These are phyloP conservation scores for Metopia argyrocephala DNA, from an alignment of 2,888 invertebrate genomes.

Conservation along the genomic window DNA sequence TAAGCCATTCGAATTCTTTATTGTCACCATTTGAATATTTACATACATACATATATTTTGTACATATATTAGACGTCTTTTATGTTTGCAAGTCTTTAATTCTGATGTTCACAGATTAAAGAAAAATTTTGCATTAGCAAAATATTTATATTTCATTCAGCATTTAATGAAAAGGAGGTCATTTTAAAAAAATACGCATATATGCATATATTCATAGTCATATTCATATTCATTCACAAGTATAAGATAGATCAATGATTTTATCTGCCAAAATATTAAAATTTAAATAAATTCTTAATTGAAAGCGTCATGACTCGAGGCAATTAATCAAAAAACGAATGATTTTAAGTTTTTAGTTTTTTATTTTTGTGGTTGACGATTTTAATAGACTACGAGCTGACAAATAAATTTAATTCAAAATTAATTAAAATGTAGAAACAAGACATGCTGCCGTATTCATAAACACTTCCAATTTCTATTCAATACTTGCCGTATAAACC, in stretches of 20 bases:
- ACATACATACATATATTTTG: no score
- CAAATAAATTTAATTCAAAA: not conserved
- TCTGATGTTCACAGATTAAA: no score
- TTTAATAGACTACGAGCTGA: no score
- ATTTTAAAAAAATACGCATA: not conserved
- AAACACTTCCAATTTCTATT: no score
- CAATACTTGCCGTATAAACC: no score
- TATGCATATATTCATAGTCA: conserved; percentile 11
- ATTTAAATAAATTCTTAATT: conserved; percentile 12
- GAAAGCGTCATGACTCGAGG: not conserved
- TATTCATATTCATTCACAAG: no score
- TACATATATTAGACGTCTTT: not conserved
- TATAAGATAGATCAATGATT: conserved; percentile 25
- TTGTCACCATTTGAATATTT: not conserved
- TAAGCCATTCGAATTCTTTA: not conserved
- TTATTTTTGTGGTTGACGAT: no score
- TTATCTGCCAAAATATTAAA: not conserved
- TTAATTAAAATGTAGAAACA: no score
- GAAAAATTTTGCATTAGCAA: not conserved
- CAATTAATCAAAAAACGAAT: not conserved
- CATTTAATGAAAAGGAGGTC: conserved; percentile 6
- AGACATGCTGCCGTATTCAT: no score
- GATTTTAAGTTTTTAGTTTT: not conserved
- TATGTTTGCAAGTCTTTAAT: not conserved
- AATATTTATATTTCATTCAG: not conserved